Evolutionary conservation across 1,140 invertebrate species (phyloP).

Genomic region (Aphidius ervi): DNA sequence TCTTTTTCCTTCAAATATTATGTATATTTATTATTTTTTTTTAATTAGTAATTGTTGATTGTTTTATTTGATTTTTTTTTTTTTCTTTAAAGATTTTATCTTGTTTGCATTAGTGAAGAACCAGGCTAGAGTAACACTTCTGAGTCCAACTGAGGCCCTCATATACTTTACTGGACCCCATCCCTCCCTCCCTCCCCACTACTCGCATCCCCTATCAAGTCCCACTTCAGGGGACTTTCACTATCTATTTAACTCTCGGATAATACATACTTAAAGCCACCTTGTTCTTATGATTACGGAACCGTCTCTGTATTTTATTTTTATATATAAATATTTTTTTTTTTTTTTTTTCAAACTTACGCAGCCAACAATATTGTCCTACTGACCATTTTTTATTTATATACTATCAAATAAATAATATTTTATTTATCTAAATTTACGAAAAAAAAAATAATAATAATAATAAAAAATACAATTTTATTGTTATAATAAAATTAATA

Average conservation of each 20-base stretch:
- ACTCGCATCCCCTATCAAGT: conserved; percentile 25
- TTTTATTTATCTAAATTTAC: too few relatives aligned
- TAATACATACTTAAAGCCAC: conserved; percentile 27
- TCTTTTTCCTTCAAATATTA: conserved; percentile 13
- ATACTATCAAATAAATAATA: neutral
- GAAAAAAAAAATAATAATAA: too few relatives aligned
- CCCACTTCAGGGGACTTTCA: conserved; percentile 46
- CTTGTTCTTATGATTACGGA: conserved; percentile 40
- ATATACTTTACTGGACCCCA: conserved; percentile 49
- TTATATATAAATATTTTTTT: neutral
- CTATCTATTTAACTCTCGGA: conserved; percentile 40
- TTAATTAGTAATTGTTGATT: conserved; percentile 2
- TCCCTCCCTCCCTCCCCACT: conserved; percentile 33
- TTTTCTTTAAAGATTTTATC: conserved; percentile 23
- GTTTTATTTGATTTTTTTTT: conserved; percentile 4
- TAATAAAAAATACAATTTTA: too few relatives aligned
- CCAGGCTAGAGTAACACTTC: conserved; percentile 49
- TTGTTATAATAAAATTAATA: too few relatives aligned
- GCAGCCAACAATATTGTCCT: neutral
- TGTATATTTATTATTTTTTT: conserved; percentile 11
- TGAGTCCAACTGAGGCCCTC: conserved; percentile 47
- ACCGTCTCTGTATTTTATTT: conserved; percentile 17
- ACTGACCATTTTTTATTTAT: neutral
- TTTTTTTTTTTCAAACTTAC: neutral
- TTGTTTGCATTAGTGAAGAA: conserved; percentile 44